Conservation (phyloP, 2,113 vertebrate genomes). For the Mixornis gularis region DNA sequence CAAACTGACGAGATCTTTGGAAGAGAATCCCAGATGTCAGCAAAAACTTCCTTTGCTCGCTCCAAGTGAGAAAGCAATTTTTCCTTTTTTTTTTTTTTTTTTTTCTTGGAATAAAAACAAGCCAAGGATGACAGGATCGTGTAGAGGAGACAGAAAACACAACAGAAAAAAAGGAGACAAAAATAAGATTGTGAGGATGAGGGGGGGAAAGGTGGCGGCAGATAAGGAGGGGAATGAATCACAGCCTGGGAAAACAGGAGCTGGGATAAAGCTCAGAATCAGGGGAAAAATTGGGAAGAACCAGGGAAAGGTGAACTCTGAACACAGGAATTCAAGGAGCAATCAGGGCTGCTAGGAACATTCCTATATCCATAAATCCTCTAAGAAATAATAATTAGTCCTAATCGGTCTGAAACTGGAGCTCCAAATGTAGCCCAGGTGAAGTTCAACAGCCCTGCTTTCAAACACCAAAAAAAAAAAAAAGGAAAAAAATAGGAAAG, state of each 20-base stretch:
- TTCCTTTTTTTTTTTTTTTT: neutral
- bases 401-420: neutral
- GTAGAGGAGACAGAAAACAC: neutral
- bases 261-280: no score
- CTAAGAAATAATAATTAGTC: no score
- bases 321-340: neutral
- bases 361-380: neutral
- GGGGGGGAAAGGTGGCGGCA: no score
- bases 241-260: no score
- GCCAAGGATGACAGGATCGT: neutral
- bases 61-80: neutral
- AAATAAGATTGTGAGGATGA: neutral
- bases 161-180: neutral
- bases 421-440: neutral
- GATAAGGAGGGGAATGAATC: no score
- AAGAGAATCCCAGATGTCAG: slow-evolving; percentile 16
- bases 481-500: neutral
- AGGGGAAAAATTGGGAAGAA: no score
- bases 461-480: neutral
- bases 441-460: neutral
- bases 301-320: no score
- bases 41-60: neutral
- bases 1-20: neutral
- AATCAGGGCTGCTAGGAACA: neutral
- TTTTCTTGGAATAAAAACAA: neutral